A percentile compares a stretch with the other conserved stretches of the same genome.
Evolutionary conservation across 2,797 vertebrate genomes (phyloP).

Genomic region (Myotis daubentonii): DNA sequence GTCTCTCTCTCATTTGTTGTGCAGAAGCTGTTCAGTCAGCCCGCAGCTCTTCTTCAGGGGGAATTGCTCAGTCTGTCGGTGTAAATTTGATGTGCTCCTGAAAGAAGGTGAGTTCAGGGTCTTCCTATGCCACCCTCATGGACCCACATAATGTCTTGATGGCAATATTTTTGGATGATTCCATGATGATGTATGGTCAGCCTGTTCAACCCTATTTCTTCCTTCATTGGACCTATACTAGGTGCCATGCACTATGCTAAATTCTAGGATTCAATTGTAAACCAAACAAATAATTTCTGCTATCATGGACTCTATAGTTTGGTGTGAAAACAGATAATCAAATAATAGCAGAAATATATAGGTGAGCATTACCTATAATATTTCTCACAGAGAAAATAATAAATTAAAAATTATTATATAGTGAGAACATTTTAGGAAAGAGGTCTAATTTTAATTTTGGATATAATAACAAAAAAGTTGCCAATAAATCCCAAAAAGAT

Average conservation of each 20-base stretch:
- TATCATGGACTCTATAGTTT: background rate
- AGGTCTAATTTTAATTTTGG: slow-evolving; percentile 11
- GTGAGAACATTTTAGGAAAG: background rate
- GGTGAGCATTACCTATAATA: background rate
- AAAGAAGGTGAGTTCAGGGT: background rate
- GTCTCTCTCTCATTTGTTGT: background rate
- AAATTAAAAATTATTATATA: background rate
- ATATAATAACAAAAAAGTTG: slow-evolving; percentile 3
- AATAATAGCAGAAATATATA: background rate
- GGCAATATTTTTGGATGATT: background rate
- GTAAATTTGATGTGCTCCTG: background rate
- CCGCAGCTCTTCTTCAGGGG: background rate
- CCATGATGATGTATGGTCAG: background rate
- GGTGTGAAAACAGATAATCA: background rate
- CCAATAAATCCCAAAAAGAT: background rate
- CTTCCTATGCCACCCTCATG: background rate
- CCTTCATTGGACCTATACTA: background rate
- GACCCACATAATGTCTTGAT: background rate
- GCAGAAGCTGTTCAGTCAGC: background rate
- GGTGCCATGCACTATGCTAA: background rate
- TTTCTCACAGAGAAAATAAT: background rate
- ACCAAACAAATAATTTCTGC: background rate
- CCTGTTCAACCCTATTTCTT: background rate
- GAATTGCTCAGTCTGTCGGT: background rate
- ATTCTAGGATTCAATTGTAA: background rate